Base-by-base conservation (phyloP, 2,113 vertebrate species). In the Dicentrarchus labrax region DNA sequence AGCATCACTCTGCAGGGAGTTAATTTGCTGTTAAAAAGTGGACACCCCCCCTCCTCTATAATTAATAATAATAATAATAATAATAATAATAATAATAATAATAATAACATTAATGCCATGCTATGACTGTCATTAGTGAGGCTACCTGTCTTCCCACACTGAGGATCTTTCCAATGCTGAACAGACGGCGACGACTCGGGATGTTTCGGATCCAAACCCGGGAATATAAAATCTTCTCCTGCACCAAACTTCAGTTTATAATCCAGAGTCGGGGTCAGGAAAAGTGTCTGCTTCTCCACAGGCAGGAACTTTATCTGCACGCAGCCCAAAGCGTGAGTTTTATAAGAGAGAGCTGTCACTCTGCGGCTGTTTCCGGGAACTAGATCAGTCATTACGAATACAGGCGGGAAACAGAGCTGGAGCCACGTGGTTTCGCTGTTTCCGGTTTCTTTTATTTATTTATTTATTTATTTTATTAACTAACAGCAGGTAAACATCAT, bases 61-160 rank as follows among this genome's bases (percentile, higher is more conserved):
- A 22, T 0, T 8, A 57, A 36, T 22, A 38, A 41, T 5, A 19
- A 4, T 7, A 17, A 17, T 22, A 4, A 68, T 24, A 36, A 21
- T n/a, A n/a, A n/a, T n/a, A n/a, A n/a, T n/a, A n/a, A n/a, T n/a
- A n/a, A n/a, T 43, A 8, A 43, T 43, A 45, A 13, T 4, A 47
- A 47, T 47, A 13, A 13, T 11, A 17, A 22, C 9, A 17, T 10
- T 3, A 36, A 70, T 17, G 8, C 2, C 7, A 3, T 47, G 30
- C 4, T 19, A 11, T 16, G 2, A 16, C 5, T 38, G n/a, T 4
- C 4, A 30, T 47, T 24, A 59, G 24, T 16, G 5, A 45, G 48
- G 12, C 22, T 93, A 92, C 90, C 93, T 92, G 92, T 84, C 79
- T 82, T 1, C 80, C 53, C 78, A 69, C 79, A 76, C 57, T 64